phyloP scores from a whole-genome alignment of 2,888 invertebrate genomes.

The Ischnura elegans region DNA sequence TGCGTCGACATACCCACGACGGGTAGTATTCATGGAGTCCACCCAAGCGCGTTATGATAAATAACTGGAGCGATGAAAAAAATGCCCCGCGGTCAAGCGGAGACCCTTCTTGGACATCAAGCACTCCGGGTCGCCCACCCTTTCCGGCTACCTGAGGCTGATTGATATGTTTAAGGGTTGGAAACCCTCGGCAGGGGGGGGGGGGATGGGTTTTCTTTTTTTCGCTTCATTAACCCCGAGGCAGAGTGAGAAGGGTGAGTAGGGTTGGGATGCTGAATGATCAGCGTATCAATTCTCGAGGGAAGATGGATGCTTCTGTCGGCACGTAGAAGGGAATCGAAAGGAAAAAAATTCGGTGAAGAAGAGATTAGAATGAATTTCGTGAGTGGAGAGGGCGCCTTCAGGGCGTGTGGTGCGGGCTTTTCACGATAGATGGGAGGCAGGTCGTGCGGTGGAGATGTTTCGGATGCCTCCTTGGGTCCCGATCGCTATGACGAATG shows the following conservation, averaged over 20 bases:
- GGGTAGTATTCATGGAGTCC: not conserved
- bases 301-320: conserved; percentile 43
- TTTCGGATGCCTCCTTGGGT: not conserved
- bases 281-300: not conserved
- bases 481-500: not conserved
- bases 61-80: not conserved
- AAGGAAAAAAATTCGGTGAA: not conserved
- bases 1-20: not conserved
- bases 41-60: not conserved
- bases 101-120: not conserved
- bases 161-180: conserved; percentile 22
- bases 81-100: not conserved
- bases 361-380: conserved; percentile 57
- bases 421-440: not conserved
- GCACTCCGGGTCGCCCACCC: not conserved
- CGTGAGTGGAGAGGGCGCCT: not conserved
- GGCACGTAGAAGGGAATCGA: not conserved
- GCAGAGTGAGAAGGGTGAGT: not conserved
- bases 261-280: not conserved
- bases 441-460: not conserved
- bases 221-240: not conserved
- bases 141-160: not conserved
- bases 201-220: not conserved
- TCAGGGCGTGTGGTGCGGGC: not conserved
- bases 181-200: not conserved